Base-by-base conservation (phyloP, 2,113 vertebrate genomes). In the Benitochromis conjunctus region DNA sequence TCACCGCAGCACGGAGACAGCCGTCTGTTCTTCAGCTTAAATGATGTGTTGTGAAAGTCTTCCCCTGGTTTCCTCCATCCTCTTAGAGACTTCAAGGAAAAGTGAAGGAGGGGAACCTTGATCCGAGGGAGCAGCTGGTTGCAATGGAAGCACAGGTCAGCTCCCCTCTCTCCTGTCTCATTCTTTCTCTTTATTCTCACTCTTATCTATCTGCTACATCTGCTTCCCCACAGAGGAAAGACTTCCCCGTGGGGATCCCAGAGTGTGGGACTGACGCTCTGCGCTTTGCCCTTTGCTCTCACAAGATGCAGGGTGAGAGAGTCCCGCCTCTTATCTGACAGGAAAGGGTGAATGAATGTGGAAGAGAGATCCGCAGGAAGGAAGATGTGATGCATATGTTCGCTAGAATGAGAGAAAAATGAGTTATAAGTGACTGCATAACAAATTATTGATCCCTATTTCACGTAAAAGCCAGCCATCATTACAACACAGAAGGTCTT, bases 261-360 rank as follows among this genome's bases (percentile, higher is more conserved):
- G 96, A 97, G 88, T 99, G 97, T 79, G 98, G 98, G 4, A 97
- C 98, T 0, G 98, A 99, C 1, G 98, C 98, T 1, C 95, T 99
- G 81, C 96, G 98, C 9, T 97, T 98, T 13, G 97, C 97, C 62
- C 96, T 99, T 11, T 98, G 98, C 54, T 97, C 98, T 10, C 97
- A 98, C 92, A 97, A 95, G 1, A 94, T 96, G 2, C 97, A 98
- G 89, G 98, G 98, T 98, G 86, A 96, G 95, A 76, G 1, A 62
- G 31, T 34, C 43, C 57, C 66, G 9, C 26, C 43, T 57, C 6
- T 43, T n/a, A 78, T 31, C 62, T 66, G 69, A 58, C 3, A 0
- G 41, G 62, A 66, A 66, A 55, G 53, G 38, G 56, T 9, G 5
- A 55, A 9, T 43, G 57, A 64, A 53, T 0, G 29, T 3, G 26